Base-by-base conservation (phyloP, 2,888 invertebrate genomes). In the Polydrusus tereticollis region DNA sequence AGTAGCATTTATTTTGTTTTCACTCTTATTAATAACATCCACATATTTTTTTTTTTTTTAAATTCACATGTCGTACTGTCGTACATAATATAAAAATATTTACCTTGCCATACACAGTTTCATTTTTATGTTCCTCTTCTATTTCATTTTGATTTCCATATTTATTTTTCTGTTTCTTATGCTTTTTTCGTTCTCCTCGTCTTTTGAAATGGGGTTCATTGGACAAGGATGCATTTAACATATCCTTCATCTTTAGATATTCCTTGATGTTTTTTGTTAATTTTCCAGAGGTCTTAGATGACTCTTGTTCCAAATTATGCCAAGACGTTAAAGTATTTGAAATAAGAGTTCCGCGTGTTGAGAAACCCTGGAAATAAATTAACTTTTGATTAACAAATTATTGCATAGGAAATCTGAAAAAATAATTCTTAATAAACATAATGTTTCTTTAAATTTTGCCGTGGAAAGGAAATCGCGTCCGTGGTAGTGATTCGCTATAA, bases 281-380 rank as follows among this genome's bases (percentile, higher is more conserved):
- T 41, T 88, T 87, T 60, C 92, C 92, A 62, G 90, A 91, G 65
- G 91, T 89, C 78, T 90, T 88, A 0, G 92, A 92, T 80, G 93
- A 91, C 80, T 93, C 91, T 45, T 59, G 36, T 72, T 93, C 86
- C 62, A 97, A 89, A 86, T 96, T 96, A 80, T 92, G 89, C 94
- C 95, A 97, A 26, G 96, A 91, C 50, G 92, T 92, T 76, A 94
- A 87, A 64, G 95, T 90, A 82, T 93, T 89, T 2, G 95, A 91
- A 79, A 97, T 88, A 50, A 88, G 87, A 1, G 97, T 97, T n/a
- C 96, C 96, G 75, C 97, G 89, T 12, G 97, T 93, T 84, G 96
- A 96, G 86, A 97, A 98, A 3, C 97, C 97, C 90, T 96, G 79
- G 60, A 77, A 78, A 36, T 36, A n/a, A 36, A 36, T 29, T 5